Evolutionary conservation across 2,888 invertebrate species (phyloP), one percentile per base, ranked within the genome.

Genomic region (Scaeva pyrastri): DNA sequence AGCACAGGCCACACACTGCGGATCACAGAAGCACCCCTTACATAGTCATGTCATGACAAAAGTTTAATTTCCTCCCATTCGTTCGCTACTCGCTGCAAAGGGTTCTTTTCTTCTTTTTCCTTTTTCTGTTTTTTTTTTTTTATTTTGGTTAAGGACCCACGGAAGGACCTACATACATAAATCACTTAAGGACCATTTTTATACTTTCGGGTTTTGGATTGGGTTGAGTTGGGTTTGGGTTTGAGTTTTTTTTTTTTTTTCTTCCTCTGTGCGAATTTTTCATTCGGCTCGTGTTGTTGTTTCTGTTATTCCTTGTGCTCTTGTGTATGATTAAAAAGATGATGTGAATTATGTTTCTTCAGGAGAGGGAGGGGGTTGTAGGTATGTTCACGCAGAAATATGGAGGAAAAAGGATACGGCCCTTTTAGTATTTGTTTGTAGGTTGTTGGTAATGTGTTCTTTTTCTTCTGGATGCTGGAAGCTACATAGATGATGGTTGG

Each of bases 161-260:
- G 31, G 62, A 70, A 84, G 79, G 74, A 75, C 80, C 80, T 66
- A 84, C 79, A 84, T 66, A 84, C 79, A 84, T 84, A 84, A 84
- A 84, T 80, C 84, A 84, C 84, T 80, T 80, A 84, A 75, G 75
- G 80, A 75, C 80, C 80, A 80, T 80, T 83, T 81, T 66, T 80
- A 75, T 52, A 39, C 60, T 58, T 79, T 79, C 56, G 73, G 74
- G 68, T 31, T 31, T 31, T 31, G n/a, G n/a, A n/a, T 64, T 74
- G 12, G 36, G 56, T 45, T 64, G 31, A 8, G 45, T 45, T 45
- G 21, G 12, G 11, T 14, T 60, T 4, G 12, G 7, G 12, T 58
- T 58, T 16, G 6, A 6, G 11, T 36, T 19, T 39, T 19, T 36
- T 14, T 39, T 11, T 26, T 7, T 12, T 16, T 23, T 23, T 19